Evolutionary conservation across 2,797 vertebrate genomes (phyloP), one percentile per base, ranked within the genome.

Genomic region (Setipinna tenuifilis): DNA sequence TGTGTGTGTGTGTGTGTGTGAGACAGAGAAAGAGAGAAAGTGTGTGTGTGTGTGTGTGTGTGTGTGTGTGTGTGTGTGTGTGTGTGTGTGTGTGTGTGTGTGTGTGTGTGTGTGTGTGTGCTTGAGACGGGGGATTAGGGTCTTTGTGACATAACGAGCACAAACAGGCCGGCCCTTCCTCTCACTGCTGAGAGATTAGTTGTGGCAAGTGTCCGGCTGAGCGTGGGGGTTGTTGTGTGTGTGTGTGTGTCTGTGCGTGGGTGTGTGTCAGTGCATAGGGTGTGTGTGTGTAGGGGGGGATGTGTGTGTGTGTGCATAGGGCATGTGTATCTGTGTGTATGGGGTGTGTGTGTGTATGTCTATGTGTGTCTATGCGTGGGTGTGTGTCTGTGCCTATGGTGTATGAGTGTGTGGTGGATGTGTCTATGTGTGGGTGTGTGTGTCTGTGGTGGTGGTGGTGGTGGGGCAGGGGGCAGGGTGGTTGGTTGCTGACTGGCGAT

Each of bases 161-260:
- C 31, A 78, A 71, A 28, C 28, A 14, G 12, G 2, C 31, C 62
- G 50, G 41, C 83, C 65, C 89, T 91, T 91, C 90, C 90, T 90
- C 84, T 86, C 59, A 48, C 82, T 81, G 90, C 59, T 91, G 91
- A 92, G 85, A 90, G 91, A 91, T 91, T 89, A 87, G 90, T 89
- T 46, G 88, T 83, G 88, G 83, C 85, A 89, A 92, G 88, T 90
- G 87, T 91, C 89, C 91, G 88, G 85, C 59, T 82, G 50, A 28
- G 80, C 12, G 65, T 14, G 65, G 65, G 65, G 25, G 28, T 61
- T 16, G 87, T 6, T 6, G 21, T 41, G 35, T 41, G 35, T 41
- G 35, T 41, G 35, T 41, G 35, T 41, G 35, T 41, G 35, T 41
- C 2, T 41, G 35, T 41, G 35, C 35, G 35, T 41, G 5, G 23